Conservation (phyloP, 2,797 vertebrate genomes). For the Melanotaenia trifasciata region DNA sequence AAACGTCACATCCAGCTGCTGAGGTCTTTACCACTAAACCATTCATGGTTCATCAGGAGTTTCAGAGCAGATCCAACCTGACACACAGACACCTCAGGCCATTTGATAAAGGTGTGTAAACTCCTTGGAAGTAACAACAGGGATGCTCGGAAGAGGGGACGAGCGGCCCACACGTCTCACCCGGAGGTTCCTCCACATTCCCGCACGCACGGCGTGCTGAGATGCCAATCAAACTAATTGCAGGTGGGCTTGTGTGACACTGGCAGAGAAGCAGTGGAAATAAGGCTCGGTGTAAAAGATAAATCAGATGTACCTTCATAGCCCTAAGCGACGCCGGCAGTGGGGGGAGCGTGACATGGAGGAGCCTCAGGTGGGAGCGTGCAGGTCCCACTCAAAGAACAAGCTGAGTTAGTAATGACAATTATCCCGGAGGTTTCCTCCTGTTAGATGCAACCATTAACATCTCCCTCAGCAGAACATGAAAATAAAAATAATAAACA, state of each 20-base stretch:
- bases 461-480: constrained; percentile 69
- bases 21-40: constrained; percentile 31
- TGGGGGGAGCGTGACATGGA: constrained; percentile 35
- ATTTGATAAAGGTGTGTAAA: constrained; percentile 30
- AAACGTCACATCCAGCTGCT: constrained; percentile 23
- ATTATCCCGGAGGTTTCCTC: constrained; percentile 25
- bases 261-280: constrained; percentile 45
- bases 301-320: constrained; percentile 53
- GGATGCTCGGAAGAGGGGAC: neutral
- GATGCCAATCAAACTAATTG: constrained; percentile 65
- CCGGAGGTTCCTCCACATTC: constrained; percentile 54
- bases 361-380: constrained; percentile 55
- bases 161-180: constrained; percentile 45
- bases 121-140: constrained; percentile 17
- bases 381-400: constrained; percentile 42
- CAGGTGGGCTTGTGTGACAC: constrained; percentile 36
- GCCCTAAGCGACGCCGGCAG: constrained; percentile 1
- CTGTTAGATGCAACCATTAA: neutral
- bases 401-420: constrained; percentile 43
- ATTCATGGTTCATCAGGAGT: constrained; percentile 23
- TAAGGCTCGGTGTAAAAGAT: constrained; percentile 54
- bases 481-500: constrained; percentile 64
- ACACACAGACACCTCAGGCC: constrained; percentile 42
- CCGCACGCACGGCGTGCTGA: constrained; percentile 1
- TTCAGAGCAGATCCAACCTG: constrained; percentile 4